Base-by-base conservation (phyloP, 2,797 vertebrate species). In the Pangasius djambal region DNA sequence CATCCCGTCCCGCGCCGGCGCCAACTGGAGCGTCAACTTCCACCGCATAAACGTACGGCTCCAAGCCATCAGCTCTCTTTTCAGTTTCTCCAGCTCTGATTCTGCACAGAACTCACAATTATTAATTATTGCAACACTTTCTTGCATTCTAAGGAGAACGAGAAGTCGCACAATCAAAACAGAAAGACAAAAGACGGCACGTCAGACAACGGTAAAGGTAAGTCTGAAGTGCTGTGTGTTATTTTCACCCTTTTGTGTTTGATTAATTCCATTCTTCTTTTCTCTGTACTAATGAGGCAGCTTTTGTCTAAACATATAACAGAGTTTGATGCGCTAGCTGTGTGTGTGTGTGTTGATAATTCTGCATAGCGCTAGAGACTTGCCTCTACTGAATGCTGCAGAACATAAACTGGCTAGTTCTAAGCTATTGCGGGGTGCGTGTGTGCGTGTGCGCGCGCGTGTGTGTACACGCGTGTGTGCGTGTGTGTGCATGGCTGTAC, bases 21-120 rank as follows among this genome's bases (percentile, higher is more conserved):
- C 99, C 93, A 99, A 99, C 95, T 99, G 99, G 99, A 99, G 98
- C 88, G 98, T 99, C 91, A 99, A 98, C 92, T 99, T 99, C 94
- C 99, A 99, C 94, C 96, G 98, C 91, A 99, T 99, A 95, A 99
- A 99, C 78, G 99, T 99, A 93, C 96, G 98, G 91, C 50, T 65
- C 22, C 16, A 3, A n/a, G 78, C 28, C 16, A 1, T 69, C 6
- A n/a, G 25, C 37, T 87, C n/a, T 55, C 5, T 67, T 37, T 65
- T n/a, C 34, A 61, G 16, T 25, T 67, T n/a, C 9, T 16, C 22
- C 22, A 31, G 37, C 69, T 65, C 40, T 50, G 3, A 65, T 28
- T 78, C 8, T 81, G 0, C 37, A 3, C 4, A 52, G n/a, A 72
- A 37, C 31, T 48, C 82, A 0, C 20, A 85, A 7, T 84, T 5